Evolutionary conservation across 2,113 vertebrate species (phyloP).

Genomic region (Takifugu flavidus): DNA sequence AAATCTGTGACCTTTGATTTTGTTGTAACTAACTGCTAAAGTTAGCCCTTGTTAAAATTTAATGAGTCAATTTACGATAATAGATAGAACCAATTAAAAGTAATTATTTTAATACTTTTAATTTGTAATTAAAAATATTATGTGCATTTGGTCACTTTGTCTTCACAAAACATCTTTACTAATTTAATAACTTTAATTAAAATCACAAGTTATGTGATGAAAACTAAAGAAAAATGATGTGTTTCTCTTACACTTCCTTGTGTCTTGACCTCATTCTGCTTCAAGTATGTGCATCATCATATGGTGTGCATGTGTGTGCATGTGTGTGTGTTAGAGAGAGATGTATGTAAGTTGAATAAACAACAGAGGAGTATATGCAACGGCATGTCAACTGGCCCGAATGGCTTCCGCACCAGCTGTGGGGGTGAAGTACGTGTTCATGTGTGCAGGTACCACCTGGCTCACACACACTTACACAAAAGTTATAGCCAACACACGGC

Average conservation of each 20-base stretch:
- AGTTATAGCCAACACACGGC: slow-evolving; percentile 9
- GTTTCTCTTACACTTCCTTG: slow-evolving; percentile 20
- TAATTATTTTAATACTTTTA: too few relatives aligned
- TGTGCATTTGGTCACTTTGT: too few relatives aligned
- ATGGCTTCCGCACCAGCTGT: slow-evolving; percentile 20
- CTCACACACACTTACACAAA: slow-evolving; percentile 5
- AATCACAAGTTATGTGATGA: too few relatives aligned
- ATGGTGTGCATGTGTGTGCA: slow-evolving; percentile 25
- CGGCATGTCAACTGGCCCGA: slow-evolving; percentile 33
- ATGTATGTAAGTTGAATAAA: slow-evolving; percentile 30
- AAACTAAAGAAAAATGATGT: too few relatives aligned
- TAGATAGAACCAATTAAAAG: too few relatives aligned
- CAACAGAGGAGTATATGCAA: slow-evolving; percentile 39
- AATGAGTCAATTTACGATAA: too few relatives aligned
- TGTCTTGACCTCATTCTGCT: slow-evolving; percentile 45
- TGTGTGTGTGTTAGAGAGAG: slow-evolving; percentile 15
- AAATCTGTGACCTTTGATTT: too few relatives aligned
- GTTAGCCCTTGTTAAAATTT: too few relatives aligned
- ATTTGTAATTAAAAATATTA: too few relatives aligned
- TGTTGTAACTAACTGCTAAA: too few relatives aligned
- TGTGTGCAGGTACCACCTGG: background rate
- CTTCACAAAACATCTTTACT: too few relatives aligned
- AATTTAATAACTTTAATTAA: too few relatives aligned
- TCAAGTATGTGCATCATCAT: slow-evolving; percentile 32
- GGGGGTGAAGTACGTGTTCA: slow-evolving; percentile 2